phyloP scores from a whole-genome alignment of 2,888 invertebrate species.

The Glyphotaelius pellucidus region DNA sequence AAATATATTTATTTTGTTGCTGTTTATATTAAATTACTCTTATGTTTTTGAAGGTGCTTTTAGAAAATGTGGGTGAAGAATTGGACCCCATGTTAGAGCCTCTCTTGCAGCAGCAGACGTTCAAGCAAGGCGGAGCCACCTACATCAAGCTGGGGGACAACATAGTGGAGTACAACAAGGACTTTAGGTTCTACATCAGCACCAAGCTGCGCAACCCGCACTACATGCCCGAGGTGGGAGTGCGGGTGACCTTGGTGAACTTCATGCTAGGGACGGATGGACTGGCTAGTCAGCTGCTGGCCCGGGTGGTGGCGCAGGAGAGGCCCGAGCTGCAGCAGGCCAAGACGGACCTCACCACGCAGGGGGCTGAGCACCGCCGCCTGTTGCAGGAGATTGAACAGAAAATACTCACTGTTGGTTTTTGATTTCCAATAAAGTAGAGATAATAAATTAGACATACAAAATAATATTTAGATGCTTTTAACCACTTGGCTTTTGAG shows the following conservation, averaged over 20 bases:
- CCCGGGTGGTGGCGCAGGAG: conserved; percentile 94
- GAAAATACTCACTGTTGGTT: conserved; percentile 83
- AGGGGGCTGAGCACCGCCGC: conserved; percentile 90
- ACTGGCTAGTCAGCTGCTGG: conserved; percentile 91
- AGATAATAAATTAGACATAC: no score
- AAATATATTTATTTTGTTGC: neutral
- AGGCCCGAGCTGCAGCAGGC: conserved; percentile 94
- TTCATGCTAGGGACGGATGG: conserved; percentile 95
- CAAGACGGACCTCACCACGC: conserved; percentile 90
- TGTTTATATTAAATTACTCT: neutral
- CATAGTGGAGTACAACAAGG: conserved; percentile 91
- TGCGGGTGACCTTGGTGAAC: conserved; percentile 93
- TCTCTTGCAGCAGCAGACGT: conserved; percentile 91
- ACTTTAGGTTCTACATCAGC: conserved; percentile 94
- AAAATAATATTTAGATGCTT: no score
- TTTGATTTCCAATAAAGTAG: no score
- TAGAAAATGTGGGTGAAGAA: conserved; percentile 95
- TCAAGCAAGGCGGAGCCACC: conserved; percentile 90
- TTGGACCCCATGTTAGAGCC: conserved; percentile 95
- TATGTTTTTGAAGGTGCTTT: conserved; percentile 77
- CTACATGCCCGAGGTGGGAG: conserved; percentile 95
- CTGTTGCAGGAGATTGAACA: conserved; percentile 92
- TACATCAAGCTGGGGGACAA: conserved; percentile 95
- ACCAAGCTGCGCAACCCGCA: conserved; percentile 96
- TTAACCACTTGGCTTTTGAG: no score